These are phyloP conservation scores for Caloenas nicobarica DNA, from an alignment of 2,113 vertebrate species.

Conservation along the genomic window DNA sequence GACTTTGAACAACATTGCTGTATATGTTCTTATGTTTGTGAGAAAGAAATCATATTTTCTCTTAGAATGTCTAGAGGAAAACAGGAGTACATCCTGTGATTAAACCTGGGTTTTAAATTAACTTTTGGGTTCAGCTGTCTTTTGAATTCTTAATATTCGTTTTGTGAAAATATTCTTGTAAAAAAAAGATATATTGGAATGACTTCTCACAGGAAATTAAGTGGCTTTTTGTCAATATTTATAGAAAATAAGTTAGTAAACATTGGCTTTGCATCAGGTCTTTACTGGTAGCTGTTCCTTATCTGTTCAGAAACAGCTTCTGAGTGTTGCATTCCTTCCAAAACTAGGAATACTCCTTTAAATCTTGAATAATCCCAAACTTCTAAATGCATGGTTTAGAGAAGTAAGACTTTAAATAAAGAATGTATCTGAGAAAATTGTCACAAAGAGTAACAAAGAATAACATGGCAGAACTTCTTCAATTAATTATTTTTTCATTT, in stretches of 20 bases:
- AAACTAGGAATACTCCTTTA: neutral
- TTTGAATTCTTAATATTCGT: neutral
- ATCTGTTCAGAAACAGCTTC: neutral
- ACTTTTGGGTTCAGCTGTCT: neutral
- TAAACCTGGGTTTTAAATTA: neutral
- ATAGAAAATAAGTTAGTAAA: neutral
- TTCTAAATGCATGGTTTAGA: neutral
- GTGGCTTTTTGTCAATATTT: neutral
- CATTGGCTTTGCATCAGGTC: neutral
- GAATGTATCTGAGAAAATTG: neutral
- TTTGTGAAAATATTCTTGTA: neutral
- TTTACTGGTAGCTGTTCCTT: neutral
- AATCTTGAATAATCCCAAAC: neutral
- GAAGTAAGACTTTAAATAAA: neutral
- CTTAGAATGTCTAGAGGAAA: neutral
- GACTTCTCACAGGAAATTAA: neutral
- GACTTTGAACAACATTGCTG: neutral
- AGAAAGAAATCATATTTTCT: neutral
- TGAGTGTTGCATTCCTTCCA: neutral
- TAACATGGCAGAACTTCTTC: neutral
- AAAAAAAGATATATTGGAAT: neutral
- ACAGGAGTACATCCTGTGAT: neutral
- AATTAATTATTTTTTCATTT: slow-evolving; percentile 14
- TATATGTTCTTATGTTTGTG: neutral
- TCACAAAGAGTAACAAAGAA: neutral